Evolutionary conservation across 2,888 invertebrate species (phyloP).

Genomic region (Mythimna lalbum): DNA sequence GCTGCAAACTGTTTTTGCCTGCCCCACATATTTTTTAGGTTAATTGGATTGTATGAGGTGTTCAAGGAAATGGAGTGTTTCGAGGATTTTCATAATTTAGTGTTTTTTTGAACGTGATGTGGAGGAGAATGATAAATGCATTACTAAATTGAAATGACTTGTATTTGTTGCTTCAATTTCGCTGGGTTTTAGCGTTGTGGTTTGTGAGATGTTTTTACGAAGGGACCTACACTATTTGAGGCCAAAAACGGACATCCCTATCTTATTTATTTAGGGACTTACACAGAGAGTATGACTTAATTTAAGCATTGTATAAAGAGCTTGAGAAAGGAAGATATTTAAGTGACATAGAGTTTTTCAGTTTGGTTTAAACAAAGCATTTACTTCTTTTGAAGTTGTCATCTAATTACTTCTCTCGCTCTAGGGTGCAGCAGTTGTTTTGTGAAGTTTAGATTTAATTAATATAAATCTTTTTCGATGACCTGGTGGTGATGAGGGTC

Average conservation of each 20-base stretch:
- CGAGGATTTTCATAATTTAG: constrained; percentile 33
- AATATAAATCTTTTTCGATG: no score
- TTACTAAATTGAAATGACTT: not conserved
- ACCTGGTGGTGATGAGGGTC: no score
- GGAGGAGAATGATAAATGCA: not conserved
- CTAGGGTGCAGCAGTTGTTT: no score
- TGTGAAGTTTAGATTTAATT: no score
- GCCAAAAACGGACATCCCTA: constrained; percentile 1
- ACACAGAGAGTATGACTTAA: constrained; percentile 1
- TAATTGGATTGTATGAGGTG: constrained; percentile 60
- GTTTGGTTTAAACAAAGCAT: no score
- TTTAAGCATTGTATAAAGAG: constrained; percentile 5
- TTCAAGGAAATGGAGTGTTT: constrained; percentile 35
- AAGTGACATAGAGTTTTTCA: not conserved
- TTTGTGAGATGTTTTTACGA: constrained; percentile 1
- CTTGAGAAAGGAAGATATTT: not conserved
- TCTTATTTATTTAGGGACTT: constrained; percentile 17
- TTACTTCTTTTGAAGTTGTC: no score
- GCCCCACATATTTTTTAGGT: constrained; percentile 63
- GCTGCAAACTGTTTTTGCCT: constrained; percentile 56
- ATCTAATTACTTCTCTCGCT: no score
- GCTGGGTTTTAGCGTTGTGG: not conserved
- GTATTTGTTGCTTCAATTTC: not conserved
- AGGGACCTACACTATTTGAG: not conserved
- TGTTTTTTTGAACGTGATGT: constrained; percentile 9